phyloP scores from a whole-genome alignment of 1,140 invertebrate species.

The Cherax destructor region DNA sequence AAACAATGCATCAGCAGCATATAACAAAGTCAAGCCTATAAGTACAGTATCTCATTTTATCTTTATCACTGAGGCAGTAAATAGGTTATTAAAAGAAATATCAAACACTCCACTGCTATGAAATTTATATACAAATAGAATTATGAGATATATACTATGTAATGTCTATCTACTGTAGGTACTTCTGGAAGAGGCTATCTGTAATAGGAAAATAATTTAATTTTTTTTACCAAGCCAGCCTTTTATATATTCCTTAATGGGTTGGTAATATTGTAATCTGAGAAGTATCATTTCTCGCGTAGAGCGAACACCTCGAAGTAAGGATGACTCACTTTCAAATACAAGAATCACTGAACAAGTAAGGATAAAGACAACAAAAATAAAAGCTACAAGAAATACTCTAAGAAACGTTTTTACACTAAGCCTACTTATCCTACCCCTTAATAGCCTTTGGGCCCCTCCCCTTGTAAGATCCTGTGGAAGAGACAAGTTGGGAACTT shows the following conservation, averaged over 20 bases:
- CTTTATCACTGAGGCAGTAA: neutral
- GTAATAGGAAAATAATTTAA: slow-evolving; percentile 28
- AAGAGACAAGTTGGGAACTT: slow-evolving; percentile 36
- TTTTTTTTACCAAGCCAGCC: slow-evolving; percentile 48
- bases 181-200: slow-evolving; percentile 4
- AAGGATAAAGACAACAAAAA: slow-evolving; percentile 58
- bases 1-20: neutral
- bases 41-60: slow-evolving; percentile 3
- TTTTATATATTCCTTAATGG: slow-evolving; percentile 50
- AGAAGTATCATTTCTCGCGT: slow-evolving; percentile 61
- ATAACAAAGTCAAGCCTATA: slow-evolving; percentile 6
- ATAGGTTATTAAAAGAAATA: slow-evolving; percentile 3
- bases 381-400: slow-evolving; percentile 60
- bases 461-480: slow-evolving; percentile 40
- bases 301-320: slow-evolving; percentile 50
- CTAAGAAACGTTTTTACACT: slow-evolving; percentile 59
- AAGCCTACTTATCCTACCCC: slow-evolving; percentile 42
- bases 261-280: slow-evolving; percentile 64
- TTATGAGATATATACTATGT: slow-evolving; percentile 24
- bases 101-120: neutral
- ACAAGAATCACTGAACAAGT: slow-evolving; percentile 60
- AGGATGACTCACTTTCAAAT: slow-evolving; percentile 57
- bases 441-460: slow-evolving; percentile 37
- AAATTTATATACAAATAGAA: slow-evolving; percentile 6
- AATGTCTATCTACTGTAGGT: neutral